Evolutionary conservation across 2,888 invertebrate genomes (phyloP).

Genomic region (Congeria kusceri): DNA sequence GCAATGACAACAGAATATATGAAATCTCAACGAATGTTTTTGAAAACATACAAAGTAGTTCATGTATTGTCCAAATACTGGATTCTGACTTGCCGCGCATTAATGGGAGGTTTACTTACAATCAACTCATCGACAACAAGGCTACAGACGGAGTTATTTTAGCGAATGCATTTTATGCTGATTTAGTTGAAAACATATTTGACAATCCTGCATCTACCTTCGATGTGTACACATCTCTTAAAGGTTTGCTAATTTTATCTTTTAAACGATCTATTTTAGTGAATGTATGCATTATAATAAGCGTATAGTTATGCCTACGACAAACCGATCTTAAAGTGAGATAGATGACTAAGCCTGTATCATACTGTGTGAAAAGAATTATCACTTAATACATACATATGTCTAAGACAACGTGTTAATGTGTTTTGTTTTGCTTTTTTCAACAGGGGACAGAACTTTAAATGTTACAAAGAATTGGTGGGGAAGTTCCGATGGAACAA

Average conservation of each 20-base stretch:
- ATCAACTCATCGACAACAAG: slow-evolving; percentile 32
- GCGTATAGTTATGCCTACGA: too few species aligned
- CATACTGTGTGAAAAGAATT: too few species aligned
- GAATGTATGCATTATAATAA: too few species aligned
- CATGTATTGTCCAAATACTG: slow-evolving; percentile 38
- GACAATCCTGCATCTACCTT: slow-evolving; percentile 53
- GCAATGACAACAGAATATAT: not conserved
- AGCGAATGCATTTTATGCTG: slow-evolving; percentile 25
- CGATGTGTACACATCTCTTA: slow-evolving; percentile 34
- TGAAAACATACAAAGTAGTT: slow-evolving; percentile 13
- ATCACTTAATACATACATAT: too few species aligned
- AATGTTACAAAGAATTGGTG: slow-evolving; percentile 59
- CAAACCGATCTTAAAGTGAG: too few species aligned
- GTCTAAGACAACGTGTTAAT: too few species aligned
- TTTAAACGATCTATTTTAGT: too few species aligned
- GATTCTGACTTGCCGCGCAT: not conserved
- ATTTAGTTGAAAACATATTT: slow-evolving; percentile 54
- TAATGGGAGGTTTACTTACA: slow-evolving; percentile 44
- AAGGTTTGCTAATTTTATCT: not conserved
- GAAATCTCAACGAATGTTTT: slow-evolving; percentile 50
- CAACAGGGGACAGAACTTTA: slow-evolving; percentile 27
- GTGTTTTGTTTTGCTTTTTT: not conserved
- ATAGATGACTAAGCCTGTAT: too few species aligned
- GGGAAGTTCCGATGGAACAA: slow-evolving; percentile 39
- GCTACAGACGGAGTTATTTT: slow-evolving; percentile 18